Base-by-base conservation (phyloP, 1,140 invertebrate species). In the Parapsyche elsis region DNA sequence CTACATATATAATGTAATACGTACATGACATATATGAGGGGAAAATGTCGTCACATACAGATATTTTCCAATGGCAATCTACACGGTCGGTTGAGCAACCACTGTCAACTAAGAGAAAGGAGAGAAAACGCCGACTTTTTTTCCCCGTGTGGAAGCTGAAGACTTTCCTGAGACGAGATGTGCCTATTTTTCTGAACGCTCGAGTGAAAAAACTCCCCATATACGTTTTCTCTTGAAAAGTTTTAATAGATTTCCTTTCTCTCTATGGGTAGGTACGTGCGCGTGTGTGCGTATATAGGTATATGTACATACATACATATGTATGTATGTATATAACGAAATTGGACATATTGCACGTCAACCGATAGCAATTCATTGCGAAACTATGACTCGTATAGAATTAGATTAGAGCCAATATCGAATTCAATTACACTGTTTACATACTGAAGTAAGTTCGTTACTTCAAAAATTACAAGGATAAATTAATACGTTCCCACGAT, bases 61-160 rank as follows among this genome's bases (percentile, higher is more conserved):
- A 16, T 38, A 73, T 73, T 49, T 73, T 73, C 45, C 38, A 38
- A 73, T 73, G 30, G 16, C 30, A 73, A 73, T 73, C 71, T 73
- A 73, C 44, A 73, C 71, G 71, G 24, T 73, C 14, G 71, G 44
- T 12, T 46, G 38, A 73, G 21, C 71, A 19, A 9, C 38, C 14
- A 46, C 38, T 19, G 67, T 9, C 9, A n/a, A 38, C 67, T 73
- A 49, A 73, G 16, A 49, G 71, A 73, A 46, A 19, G 30, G 24
- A 16, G n/a, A 67, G 21, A 30, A 26, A 19, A 9, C 21, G 30
- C 14, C 23, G 5, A 19, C 59, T 5, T 26, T 26, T 30, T 67
- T 67, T 67, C 26, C 14, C 64, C n/a, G 5, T 10, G 24, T 67
- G 5, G 64, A 67, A 24, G 24, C 19, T 14, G 64, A 67, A 67